Evolutionary conservation across 2,888 invertebrate species (phyloP), one percentile per base, ranked within the genome.

Genomic region (Trichacis sp.): DNA sequence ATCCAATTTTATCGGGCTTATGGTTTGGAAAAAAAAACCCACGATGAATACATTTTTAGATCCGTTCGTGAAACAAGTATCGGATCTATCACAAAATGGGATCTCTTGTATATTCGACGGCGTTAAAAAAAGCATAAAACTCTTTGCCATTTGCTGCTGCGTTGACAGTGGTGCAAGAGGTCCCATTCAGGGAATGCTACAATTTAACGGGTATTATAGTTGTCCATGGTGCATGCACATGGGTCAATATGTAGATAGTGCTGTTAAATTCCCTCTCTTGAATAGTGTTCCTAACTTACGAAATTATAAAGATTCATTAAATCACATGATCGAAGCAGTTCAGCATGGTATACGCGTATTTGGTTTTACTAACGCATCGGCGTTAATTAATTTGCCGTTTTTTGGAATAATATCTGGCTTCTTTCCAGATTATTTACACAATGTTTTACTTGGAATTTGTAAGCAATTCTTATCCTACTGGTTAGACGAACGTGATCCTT

Each of bases 401-500:
- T 71, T 69, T 40, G 50, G 69, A 43, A 56, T 68, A 14, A 51
- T 61, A 4, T 45, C 65, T n/a, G 57, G 56, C 11, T 36, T 69
- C 5, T 49, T 55, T n/a, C 61, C 61, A 9, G 67, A 71, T 40
- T 60, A 54, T 47, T 67, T 68, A 59, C 69, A 71, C 50, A 56
- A 42, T 33, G 63, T 69, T 40, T 18, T 49, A 15, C 51, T 63
- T 14, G 65, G 68, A n/a, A 53, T 63, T 5, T 49, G 53, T 24
- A 45, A 57, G 12, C 65, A 63, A 42, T 66, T 69, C 24, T 33
- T 49, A 2, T 14, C 50, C 9, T 56, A 57, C 14, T 63, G 53
- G 57, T 45, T 57, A 17, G 33, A 55, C 1, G 33, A 24, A 11
- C 19, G n/a, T 14, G n/a, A 36, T 19, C 15, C 11, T 9, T 50